Conservation (phyloP, 2,797 vertebrate species). For the Tokudaia muenninki region DNA sequence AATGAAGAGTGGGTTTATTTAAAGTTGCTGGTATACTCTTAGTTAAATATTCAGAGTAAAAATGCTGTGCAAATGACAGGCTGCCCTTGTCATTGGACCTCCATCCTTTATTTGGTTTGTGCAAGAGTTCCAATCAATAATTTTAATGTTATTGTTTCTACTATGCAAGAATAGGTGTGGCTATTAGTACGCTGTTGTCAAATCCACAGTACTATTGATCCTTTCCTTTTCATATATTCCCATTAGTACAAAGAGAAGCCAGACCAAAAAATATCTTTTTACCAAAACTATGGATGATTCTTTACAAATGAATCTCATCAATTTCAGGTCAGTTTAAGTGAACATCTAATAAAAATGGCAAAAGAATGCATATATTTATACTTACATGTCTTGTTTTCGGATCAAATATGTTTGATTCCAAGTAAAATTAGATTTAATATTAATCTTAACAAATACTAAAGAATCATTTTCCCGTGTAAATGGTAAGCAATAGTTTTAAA, state of each 20-base stretch:
- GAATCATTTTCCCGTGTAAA: not conserved
- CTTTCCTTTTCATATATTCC: slow-evolving; percentile 33
- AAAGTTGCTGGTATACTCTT: not conserved
- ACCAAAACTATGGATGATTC: slow-evolving; percentile 9
- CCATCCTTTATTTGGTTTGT: slow-evolving; percentile 9
- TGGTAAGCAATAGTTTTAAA: slow-evolving; percentile 22
- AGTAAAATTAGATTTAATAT: slow-evolving; percentile 32
- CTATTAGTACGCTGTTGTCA: not conserved
- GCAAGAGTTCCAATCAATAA: slow-evolving; percentile 3
- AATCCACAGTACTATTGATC: slow-evolving; percentile 46
- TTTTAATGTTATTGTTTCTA: slow-evolving; percentile 43
- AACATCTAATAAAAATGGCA: slow-evolving; percentile 14
- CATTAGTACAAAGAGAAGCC: not conserved
- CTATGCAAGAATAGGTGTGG: not conserved
- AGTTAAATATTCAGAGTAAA: not conserved
- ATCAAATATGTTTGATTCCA: not conserved
- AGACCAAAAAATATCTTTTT: slow-evolving; percentile 32
- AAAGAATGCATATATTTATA: slow-evolving; percentile 15
- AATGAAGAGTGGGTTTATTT: slow-evolving; percentile 52
- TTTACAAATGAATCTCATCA: slow-evolving; percentile 38
- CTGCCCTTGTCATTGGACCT: slow-evolving; percentile 3
- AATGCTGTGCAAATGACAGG: not conserved
- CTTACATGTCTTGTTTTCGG: not conserved
- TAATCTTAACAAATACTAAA: slow-evolving; percentile 50
- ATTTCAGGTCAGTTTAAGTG: slow-evolving; percentile 23